phyloP scores from a whole-genome alignment of 2,797 vertebrate genomes.

The Crypturellus tataupa region DNA sequence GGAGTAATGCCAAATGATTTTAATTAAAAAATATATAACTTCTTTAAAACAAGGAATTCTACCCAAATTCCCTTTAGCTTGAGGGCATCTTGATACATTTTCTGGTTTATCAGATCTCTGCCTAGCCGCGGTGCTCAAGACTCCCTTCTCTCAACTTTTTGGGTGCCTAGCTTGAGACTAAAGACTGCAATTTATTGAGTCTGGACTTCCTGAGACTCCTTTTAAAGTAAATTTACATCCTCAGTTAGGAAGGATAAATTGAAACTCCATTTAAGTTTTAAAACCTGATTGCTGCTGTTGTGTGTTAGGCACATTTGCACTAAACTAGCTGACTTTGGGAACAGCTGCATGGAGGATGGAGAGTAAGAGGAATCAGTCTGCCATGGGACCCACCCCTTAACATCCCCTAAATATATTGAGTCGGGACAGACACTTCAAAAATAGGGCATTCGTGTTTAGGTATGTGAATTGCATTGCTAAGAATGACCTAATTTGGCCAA shows the following conservation, averaged over 20 bases:
- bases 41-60: not conserved
- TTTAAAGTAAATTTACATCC: not conserved
- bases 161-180: not conserved
- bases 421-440: not conserved
- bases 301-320: not conserved
- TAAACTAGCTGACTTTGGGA: not conserved
- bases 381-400: not conserved
- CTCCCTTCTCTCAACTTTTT: not conserved
- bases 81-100: not conserved
- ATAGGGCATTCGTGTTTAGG: not conserved
- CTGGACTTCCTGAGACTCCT: not conserved
- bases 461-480: not conserved
- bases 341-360: not conserved
- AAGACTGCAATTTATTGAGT: not conserved
- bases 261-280: not conserved
- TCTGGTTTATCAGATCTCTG: not conserved
- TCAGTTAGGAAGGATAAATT: not conserved
- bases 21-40: not conserved
- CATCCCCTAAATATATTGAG: rapidly evolving
- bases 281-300: not conserved
- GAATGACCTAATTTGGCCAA: not conserved
- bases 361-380: not conserved
- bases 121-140: not conserved
- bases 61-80: not conserved
- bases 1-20: not conserved